A percentile compares a stretch with the other conserved stretches of the same genome.
Evolutionary conservation across 1,140 invertebrate species (phyloP).

Genomic region (Araneus ventricosus): DNA sequence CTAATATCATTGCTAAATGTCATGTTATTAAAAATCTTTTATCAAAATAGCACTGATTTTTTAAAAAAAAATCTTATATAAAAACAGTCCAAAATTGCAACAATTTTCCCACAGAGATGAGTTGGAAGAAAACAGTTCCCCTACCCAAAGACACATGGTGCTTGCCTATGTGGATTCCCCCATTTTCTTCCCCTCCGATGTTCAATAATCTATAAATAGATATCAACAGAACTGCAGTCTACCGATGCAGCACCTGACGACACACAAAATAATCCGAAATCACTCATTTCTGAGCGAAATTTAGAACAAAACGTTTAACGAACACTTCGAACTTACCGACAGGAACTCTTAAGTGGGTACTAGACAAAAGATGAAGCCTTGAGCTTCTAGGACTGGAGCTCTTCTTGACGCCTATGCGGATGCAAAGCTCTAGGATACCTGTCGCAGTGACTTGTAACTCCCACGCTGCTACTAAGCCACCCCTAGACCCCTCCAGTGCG

Average conservation of each 20-base stretch:
- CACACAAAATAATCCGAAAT: neutral
- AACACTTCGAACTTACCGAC: neutral
- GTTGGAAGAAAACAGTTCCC: neutral
- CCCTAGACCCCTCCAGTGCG: neutral
- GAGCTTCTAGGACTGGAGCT: constrained; percentile 27
- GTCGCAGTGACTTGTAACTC: constrained; percentile 39
- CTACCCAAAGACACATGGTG: neutral
- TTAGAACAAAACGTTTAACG: neutral
- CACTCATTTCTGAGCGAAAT: neutral
- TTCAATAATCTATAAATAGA: constrained; percentile 42
- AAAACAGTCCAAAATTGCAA: neutral
- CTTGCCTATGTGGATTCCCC: neutral
- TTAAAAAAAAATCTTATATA: neutral
- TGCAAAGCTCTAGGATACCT: constrained; percentile 33
- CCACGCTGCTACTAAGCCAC: constrained; percentile 28
- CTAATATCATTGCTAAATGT: too few relatives aligned
- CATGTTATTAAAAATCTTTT: too few relatives aligned
- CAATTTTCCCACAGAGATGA: too few relatives aligned
- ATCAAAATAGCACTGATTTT: too few relatives aligned
- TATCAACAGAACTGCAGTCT: neutral
- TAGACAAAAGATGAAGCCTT: neutral
- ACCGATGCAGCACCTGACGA: neutral
- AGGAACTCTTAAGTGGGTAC: neutral
- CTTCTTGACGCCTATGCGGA: constrained; percentile 39
- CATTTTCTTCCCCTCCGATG: neutral